Evolutionary conservation across 2,888 invertebrate genomes (phyloP).

Genomic region (Caenorhabditis sp.): DNA sequence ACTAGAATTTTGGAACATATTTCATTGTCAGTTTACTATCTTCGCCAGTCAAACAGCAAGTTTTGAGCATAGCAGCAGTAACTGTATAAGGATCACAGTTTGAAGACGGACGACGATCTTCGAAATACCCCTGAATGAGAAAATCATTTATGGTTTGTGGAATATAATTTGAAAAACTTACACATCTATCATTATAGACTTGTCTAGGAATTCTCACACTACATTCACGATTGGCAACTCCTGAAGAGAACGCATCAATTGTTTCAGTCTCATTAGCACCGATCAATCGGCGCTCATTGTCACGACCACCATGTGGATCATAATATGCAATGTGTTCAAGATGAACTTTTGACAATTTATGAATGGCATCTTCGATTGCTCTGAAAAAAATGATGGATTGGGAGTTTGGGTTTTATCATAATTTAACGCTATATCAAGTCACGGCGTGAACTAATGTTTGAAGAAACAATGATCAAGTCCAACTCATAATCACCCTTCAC

Average conservation of each 20-base stretch:
- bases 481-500: too few relatives aligned
- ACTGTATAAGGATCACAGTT: constrained; percentile 66
- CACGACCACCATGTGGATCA: constrained; percentile 85
- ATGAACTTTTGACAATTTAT: constrained; percentile 89
- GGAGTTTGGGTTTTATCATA: too few relatives aligned
- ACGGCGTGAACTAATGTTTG: too few relatives aligned
- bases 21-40: constrained; percentile 53
- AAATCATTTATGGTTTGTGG: background rate
- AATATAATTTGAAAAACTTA: constrained; percentile 37
- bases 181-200: constrained; percentile 74
- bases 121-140: constrained; percentile 60
- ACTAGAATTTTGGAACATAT: constrained; percentile 57
- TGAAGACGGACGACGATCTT: constrained; percentile 63
- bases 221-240: constrained; percentile 76
- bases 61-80: constrained; percentile 55
- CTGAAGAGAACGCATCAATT: constrained; percentile 88
- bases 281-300: constrained; percentile 91
- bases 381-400: constrained; percentile 16
- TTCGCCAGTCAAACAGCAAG: constrained; percentile 55
- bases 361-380: constrained; percentile 91
- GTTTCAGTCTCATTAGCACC: constrained; percentile 94
- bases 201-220: constrained; percentile 92
- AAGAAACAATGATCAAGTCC: too few relatives aligned
- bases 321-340: constrained; percentile 92
- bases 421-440: too few relatives aligned